Base-by-base conservation (phyloP, 2,113 vertebrate genomes). In the Pogonocichla stellata region DNA sequence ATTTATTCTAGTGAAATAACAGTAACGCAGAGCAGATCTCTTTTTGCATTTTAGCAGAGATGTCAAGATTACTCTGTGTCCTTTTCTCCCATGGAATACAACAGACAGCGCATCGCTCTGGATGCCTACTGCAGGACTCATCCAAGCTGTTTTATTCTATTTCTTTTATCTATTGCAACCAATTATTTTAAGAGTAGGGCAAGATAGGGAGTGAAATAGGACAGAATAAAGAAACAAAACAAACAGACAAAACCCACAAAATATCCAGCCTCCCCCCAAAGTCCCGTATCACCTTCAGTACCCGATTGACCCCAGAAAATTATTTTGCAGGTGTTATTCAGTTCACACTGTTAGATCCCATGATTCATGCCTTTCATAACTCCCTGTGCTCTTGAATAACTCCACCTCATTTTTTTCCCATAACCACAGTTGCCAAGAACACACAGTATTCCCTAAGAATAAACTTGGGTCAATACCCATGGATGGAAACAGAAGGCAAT, bases 211-310 rank as follows among this genome's bases (percentile, higher is more conserved):
- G 19, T 23, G 15, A 6, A 29, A 42, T 48, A 67, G 36, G 14
- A 78, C 5, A 80, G 26, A 78, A 78, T 71, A 8, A 25, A 66
- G 54, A n/a, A 51, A 67, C 4, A 10, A 58, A 67, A n/a, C 14
- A 23, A 31, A n/a, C 14, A 67, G 4, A 17, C 3, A 57, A 66
- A 57, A 34, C 1, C 3, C 36, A 4, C 10, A 11, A 75, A 85
- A 22, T 34, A 11, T 15, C 31, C 20, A 48, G 9, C 1, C 4
- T 1, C 15, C 4, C 8, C 5, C 8, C 10, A 17, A n/a, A 40
- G 42, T 50, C 8, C 23, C 2, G 1, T 51, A 80, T 94, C 31
- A 38, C 14, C 10, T 54, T 33, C 22, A 69, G 12, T 42, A n/a
- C 6, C 6, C 11, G 26, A 23, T 4, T 82, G 22, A 24, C 5